Base-by-base conservation (phyloP, 2,888 invertebrate genomes). In the Megaustenia siamemsis region DNA sequence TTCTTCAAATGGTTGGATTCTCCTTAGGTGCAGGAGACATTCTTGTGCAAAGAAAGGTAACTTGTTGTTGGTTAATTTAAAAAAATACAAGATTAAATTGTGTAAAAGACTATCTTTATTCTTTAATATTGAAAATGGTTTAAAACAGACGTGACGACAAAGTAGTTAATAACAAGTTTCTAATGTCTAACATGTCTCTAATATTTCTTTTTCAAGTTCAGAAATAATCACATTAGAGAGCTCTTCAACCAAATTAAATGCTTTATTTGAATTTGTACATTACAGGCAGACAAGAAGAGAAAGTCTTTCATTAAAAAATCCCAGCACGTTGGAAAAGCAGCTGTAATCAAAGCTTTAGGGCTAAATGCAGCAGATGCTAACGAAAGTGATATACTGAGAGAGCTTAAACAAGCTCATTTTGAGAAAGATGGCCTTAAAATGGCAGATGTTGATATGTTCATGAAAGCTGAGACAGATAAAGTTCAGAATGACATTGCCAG, bases 21-120 rank as follows among this genome's bases (percentile, higher is more conserved):
- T 98, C 99, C 0, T 95, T 99, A 38, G 99, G 99, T 49, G 97
- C 99, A 0, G 96, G 97, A 92, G 99, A 99, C 94, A 99, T 99
- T 94, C 94, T 99, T 24, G 97, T 98, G 0, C 95, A 96, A 0
- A 92, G 85, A 63, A 84, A 88, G 87, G 92, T 92, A 75, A 84
- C 18, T 18, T 32, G n/a, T 49, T 4, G 32, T 32, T 32, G 28
- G n/a, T 60, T 60, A 4, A 28, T 60, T 24, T 63, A 32, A 63
- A 6, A 63, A 10, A 63, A 32, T 32, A 32, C 32, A 63, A 63
- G 8, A 63, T 63, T 28, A 28, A n/a, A 60, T 10, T 45, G 8
- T 45, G 45, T 45, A 45, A 45, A 45, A 45, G 45, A 45, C n/a
- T n/a, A n/a, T n/a, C n/a, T n/a, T n/a, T 10, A 45, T 45, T 45